Percentiles rank a stretch among this genome's conserved stretches.
phyloP scores from a whole-genome alignment of 2,888 invertebrate genomes.

The Stratiomys singularior region DNA sequence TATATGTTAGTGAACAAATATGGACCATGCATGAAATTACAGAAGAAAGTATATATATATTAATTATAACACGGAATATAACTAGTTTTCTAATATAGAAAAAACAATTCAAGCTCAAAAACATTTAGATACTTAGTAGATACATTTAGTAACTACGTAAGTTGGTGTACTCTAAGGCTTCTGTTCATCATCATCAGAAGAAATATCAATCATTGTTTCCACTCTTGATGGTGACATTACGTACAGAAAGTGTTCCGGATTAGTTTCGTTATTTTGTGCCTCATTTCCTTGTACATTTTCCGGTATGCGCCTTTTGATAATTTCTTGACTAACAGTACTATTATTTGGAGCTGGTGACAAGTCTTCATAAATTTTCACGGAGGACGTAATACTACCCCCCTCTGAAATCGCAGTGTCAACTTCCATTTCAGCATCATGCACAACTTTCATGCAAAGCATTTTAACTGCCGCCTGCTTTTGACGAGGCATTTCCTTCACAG shows the following conservation, averaged over 20 bases:
- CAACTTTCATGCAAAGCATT: conserved; percentile 65
- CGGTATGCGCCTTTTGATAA: neutral
- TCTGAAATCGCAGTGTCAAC: conserved; percentile 57
- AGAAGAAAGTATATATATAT: too few relatives aligned
- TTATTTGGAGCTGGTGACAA: neutral
- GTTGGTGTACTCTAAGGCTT: conserved; percentile 13
- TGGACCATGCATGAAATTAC: too few relatives aligned
- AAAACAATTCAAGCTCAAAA: too few relatives aligned
- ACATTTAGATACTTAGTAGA: too few relatives aligned
- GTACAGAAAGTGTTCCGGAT: conserved; percentile 63
- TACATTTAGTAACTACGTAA: too few relatives aligned
- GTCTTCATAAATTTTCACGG: neutral
- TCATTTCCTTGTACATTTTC: neutral
- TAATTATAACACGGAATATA: neutral
- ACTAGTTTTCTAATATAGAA: too few relatives aligned
- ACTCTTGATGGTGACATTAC: conserved; percentile 65
- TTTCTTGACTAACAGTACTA: neutral
- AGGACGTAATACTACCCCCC: conserved; percentile 26
- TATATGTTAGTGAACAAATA: too few relatives aligned
- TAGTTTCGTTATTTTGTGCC: conserved; percentile 50
- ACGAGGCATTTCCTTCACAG: conserved; percentile 63
- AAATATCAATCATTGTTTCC: conserved; percentile 64
- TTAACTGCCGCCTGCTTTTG: conserved; percentile 63
- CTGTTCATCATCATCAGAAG: conserved; percentile 60
- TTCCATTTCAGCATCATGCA: conserved; percentile 64